These are phyloP conservation scores for Caiman crocodilus DNA, from an alignment of 2,797 vertebrate genomes.

Conservation along the genomic window DNA sequence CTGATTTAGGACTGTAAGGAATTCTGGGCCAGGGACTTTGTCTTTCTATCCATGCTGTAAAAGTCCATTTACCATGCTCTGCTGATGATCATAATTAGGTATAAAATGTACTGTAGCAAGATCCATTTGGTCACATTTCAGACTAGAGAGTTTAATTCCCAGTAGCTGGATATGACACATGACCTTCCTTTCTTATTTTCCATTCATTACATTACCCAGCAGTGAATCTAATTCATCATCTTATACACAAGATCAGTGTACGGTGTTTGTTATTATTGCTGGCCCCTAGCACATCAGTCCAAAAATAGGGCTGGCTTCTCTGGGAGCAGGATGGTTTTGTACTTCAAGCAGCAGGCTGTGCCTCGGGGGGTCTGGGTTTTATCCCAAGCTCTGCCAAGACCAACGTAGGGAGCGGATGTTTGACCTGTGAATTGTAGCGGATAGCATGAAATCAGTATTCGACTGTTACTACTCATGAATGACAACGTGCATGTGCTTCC, in stretches of 20 bases:
- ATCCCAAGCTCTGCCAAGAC: neutral
- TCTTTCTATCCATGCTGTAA: neutral
- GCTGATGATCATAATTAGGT: neutral
- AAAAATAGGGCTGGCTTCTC: neutral
- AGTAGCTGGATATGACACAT: neutral
- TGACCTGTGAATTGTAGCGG: too few relatives aligned
- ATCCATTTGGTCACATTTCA: neutral
- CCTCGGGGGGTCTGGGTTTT: neutral
- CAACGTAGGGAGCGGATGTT: neutral
- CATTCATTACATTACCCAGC: neutral
- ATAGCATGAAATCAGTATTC: too few relatives aligned
- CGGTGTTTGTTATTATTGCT: neutral
- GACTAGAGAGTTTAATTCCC: neutral
- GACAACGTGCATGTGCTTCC: too few relatives aligned
- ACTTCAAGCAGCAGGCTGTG: neutral
- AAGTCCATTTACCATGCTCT: neutral
- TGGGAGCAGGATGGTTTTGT: neutral
- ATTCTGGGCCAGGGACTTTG: neutral
- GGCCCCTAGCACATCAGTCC: neutral
- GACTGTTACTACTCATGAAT: too few relatives aligned
- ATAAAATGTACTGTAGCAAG: neutral
- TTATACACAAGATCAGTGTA: neutral
- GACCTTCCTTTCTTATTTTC: neutral
- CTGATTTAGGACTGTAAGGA: neutral
- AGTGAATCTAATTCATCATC: neutral